Evolutionary conservation across 2,113 vertebrate genomes (phyloP).

Genomic region (Paralichthys olivaceus): DNA sequence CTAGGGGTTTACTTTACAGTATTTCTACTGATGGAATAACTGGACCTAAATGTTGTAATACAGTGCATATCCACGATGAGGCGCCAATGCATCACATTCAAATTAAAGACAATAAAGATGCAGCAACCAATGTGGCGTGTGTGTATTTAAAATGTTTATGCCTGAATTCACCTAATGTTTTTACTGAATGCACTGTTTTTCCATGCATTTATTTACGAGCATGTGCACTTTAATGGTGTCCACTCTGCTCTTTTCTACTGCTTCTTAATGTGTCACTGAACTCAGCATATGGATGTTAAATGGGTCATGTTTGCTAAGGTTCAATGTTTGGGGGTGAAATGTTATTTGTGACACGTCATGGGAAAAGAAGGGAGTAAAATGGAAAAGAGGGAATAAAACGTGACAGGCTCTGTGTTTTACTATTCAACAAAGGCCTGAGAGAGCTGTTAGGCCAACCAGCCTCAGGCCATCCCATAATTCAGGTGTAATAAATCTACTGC

Average conservation of each 20-base stretch:
- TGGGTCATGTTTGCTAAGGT: not conserved
- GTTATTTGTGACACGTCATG: slow-evolving; percentile 28
- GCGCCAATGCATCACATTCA: slow-evolving; percentile 19
- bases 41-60: slow-evolving; percentile 15
- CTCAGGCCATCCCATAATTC: slow-evolving; percentile 43
- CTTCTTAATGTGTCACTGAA: not conserved
- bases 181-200: not conserved
- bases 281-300: not conserved
- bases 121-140: not conserved
- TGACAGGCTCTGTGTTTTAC: slow-evolving; percentile 65
- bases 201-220: not conserved
- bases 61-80: slow-evolving; percentile 18
- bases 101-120: not conserved
- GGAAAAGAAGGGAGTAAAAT: not conserved
- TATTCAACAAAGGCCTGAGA: slow-evolving; percentile 55
- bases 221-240: not conserved
- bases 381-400: slow-evolving; percentile 48
- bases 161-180: slow-evolving; percentile 35
- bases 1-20: not conserved
- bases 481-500: slow-evolving; percentile 58
- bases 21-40: not conserved
- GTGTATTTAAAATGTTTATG: slow-evolving; percentile 9
- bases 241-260: not conserved
- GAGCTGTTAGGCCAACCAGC: slow-evolving; percentile 50
- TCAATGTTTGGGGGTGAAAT: not conserved